Percentiles rank a stretch among this genome's conserved stretches.
These are phyloP conservation scores for Pogonognathellus flavescens DNA, from an alignment of 1,140 invertebrate genomes.

Conservation along the genomic window DNA sequence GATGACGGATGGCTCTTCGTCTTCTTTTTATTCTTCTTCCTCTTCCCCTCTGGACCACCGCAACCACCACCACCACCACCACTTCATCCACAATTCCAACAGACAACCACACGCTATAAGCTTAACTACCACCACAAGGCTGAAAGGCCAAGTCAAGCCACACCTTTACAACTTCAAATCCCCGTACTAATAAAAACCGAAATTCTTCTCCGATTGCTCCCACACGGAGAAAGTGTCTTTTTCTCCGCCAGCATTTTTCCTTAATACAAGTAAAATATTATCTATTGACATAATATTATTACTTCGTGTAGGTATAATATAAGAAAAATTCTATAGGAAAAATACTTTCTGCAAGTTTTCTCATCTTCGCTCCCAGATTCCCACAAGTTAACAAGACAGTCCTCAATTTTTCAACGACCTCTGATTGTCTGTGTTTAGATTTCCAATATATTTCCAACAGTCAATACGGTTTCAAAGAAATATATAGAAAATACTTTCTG, in stretches of 20 bases:
- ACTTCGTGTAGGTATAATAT: no score
- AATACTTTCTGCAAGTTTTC: no score
- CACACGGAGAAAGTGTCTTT: background rate
- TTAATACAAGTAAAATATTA: no score
- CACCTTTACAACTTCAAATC: background rate
- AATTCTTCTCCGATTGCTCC: background rate
- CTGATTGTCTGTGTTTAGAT: no score
- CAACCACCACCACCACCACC: background rate
- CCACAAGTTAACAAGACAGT: no score
- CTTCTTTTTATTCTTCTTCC: background rate
- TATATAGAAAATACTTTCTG: no score
- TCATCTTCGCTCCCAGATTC: no score
- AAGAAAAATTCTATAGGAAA: no score
- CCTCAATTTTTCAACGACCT: no score
- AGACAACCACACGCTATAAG: background rate
- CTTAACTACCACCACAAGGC: background rate
- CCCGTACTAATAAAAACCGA: background rate
- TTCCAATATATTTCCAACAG: no score
- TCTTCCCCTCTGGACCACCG: background rate
- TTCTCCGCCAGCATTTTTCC: background rate
- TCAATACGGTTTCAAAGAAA: no score
- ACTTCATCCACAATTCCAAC: background rate
- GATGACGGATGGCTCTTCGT: constrained; percentile 55
- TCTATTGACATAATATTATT: no score
- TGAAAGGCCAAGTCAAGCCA: background rate